Percentiles rank a stretch among this genome's conserved stretches.
Evolutionary conservation across 2,888 invertebrate species (phyloP).

Genomic region (Plagodis pulveraria): DNA sequence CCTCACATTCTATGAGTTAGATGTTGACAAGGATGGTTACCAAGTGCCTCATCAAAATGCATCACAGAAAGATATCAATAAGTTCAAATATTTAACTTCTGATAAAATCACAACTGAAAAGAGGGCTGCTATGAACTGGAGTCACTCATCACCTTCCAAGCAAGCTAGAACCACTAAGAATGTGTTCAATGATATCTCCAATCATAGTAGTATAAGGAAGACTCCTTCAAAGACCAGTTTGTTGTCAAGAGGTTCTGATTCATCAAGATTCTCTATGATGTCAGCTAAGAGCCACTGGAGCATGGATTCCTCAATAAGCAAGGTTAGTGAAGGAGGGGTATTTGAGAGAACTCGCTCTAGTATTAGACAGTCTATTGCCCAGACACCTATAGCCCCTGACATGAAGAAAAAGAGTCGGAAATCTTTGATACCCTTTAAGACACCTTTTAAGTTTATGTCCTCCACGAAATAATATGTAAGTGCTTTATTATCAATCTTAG

Average conservation of each 20-base stretch:
- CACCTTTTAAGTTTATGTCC: slow-evolving; percentile 78
- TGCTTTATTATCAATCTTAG: slow-evolving; percentile 4
- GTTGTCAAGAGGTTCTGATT: slow-evolving; percentile 63
- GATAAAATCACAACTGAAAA: slow-evolving; percentile 70
- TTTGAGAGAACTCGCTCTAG: slow-evolving; percentile 57
- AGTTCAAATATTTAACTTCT: slow-evolving; percentile 77
- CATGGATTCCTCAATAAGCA: slow-evolving; percentile 52
- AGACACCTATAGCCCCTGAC: slow-evolving; percentile 62
- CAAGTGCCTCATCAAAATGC: slow-evolving; percentile 51
- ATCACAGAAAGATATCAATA: slow-evolving; percentile 62
- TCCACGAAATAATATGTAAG: slow-evolving; percentile 56
- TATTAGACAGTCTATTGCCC: slow-evolving; percentile 52
- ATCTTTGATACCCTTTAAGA: slow-evolving; percentile 77
- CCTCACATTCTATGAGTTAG: slow-evolving; percentile 77
- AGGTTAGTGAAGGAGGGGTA: slow-evolving; percentile 56
- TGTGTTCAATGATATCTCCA: slow-evolving; percentile 67
- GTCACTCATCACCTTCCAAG: slow-evolving; percentile 73
- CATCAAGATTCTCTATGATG: slow-evolving; percentile 60
- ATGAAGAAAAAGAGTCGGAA: slow-evolving; percentile 72
- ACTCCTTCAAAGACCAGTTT: slow-evolving; percentile 74
- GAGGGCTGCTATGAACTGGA: slow-evolving; percentile 62
- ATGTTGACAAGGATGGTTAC: slow-evolving; percentile 56
- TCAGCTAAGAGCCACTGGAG: slow-evolving; percentile 66
- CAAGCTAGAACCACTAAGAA: slow-evolving; percentile 64
- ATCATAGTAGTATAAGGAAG: slow-evolving; percentile 61